These are phyloP conservation scores for Amazona vittata DNA, from an alignment of 2,113 vertebrate genomes.

Conservation along the genomic window DNA sequence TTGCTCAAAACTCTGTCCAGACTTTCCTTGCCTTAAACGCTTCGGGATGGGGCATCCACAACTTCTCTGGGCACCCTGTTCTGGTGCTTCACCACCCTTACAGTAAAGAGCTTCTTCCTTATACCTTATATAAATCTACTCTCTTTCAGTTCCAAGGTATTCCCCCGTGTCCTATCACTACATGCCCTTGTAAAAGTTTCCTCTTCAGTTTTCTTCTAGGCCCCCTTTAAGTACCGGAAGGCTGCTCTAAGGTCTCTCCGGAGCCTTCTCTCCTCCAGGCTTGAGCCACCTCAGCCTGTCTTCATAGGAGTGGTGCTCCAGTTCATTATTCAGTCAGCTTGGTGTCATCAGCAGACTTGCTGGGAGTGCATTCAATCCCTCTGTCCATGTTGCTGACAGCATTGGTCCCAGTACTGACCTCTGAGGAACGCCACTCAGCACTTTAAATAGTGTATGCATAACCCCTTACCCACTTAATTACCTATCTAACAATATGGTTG, in stretches of 20 bases:
- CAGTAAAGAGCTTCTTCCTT: background rate
- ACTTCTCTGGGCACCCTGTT: background rate
- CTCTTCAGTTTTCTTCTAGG: background rate
- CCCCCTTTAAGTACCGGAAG: background rate
- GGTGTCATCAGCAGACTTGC: background rate
- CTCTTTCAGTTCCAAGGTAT: background rate
- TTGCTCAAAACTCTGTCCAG: background rate
- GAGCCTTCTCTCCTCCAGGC: background rate
- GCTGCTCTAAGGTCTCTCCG: background rate
- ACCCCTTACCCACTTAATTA: background rate
- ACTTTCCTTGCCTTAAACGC: background rate
- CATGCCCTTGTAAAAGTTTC: background rate
- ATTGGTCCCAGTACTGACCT: background rate
- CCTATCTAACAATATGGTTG: background rate
- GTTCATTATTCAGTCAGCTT: background rate
- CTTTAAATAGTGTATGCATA: background rate
- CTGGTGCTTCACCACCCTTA: background rate
- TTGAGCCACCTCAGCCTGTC: background rate
- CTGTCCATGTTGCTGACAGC: background rate
- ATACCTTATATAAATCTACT: background rate
- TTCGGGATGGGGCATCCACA: background rate
- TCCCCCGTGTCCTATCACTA: background rate
- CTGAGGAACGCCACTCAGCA: background rate
- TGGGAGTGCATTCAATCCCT: background rate
- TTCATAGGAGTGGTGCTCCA: background rate